Conservation (phyloP, 2,888 invertebrate species). For the Monopis laevigella region DNA sequence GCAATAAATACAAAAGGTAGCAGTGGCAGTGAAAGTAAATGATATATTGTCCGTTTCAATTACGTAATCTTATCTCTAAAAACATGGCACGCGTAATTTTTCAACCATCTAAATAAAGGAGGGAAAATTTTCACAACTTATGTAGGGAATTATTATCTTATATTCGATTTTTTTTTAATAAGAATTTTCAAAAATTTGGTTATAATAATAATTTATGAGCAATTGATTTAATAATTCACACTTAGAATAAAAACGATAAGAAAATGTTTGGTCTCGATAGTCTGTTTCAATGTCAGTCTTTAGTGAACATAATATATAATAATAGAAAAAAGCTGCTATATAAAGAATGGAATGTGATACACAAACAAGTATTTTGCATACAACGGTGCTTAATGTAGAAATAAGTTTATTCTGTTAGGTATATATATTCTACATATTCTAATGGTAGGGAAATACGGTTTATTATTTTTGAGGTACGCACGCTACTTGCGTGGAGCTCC, state of each 20-base stretch:
- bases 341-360: constrained; percentile 11
- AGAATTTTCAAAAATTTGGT: not conserved
- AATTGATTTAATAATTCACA: not conserved
- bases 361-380: not conserved
- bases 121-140: constrained; percentile 61
- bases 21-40: constrained; percentile 14
- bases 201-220: constrained; percentile 6
- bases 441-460: too few relatives aligned
- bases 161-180: constrained; percentile 28
- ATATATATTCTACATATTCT: too few relatives aligned
- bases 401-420: too few relatives aligned
- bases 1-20: constrained; percentile 1
- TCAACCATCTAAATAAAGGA: constrained; percentile 48
- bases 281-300: constrained; percentile 10
- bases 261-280: constrained; percentile 3
- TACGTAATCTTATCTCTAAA: constrained; percentile 53
- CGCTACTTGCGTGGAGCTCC: too few relatives aligned
- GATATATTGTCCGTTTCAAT: constrained; percentile 56
- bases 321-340: constrained; percentile 10
- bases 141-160: constrained; percentile 27
- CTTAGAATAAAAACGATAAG: not conserved
- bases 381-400: not conserved
- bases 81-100: constrained; percentile 52
- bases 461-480: too few relatives aligned
- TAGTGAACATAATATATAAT: constrained; percentile 3